These are phyloP conservation scores for Rhadina sibilatrix DNA, from an alignment of 2,113 vertebrate genomes.

Conservation along the genomic window DNA sequence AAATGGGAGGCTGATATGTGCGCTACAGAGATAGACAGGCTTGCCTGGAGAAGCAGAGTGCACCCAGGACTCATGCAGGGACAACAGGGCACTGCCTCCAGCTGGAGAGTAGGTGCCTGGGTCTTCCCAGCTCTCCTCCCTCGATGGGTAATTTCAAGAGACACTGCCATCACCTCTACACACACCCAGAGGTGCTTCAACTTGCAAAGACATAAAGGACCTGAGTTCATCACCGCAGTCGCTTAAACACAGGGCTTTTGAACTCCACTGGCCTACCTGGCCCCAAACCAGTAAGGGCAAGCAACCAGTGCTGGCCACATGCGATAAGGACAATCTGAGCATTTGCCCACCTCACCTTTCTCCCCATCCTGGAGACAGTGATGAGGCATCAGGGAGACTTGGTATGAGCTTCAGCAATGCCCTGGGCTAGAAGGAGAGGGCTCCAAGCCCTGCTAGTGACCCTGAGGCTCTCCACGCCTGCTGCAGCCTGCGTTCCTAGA, in stretches of 20 bases:
- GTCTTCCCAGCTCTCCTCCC: not conserved
- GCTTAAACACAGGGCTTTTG: not conserved
- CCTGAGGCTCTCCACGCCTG: not conserved
- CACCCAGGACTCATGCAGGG: fast-evolving
- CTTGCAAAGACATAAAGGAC: not conserved
- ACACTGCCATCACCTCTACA: not conserved
- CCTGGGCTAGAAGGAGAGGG: not conserved
- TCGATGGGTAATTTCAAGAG: not conserved
- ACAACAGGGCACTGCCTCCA: fast-evolving
- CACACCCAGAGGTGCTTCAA: not conserved
- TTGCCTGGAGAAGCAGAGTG: not conserved
- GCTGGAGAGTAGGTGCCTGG: not conserved
- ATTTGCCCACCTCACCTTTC: not conserved
- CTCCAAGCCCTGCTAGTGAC: not conserved
- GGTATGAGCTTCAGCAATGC: not conserved
- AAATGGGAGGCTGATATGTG: not conserved
- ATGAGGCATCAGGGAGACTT: fast-evolving
- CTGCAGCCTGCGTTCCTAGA: not conserved
- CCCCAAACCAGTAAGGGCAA: not conserved
- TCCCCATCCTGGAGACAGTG: not conserved
- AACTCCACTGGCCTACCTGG: not conserved
- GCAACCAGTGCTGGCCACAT: not conserved
- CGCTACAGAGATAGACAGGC: not conserved
- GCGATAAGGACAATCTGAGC: fast-evolving
- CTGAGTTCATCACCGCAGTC: not conserved